phyloP scores from a whole-genome alignment of 1,140 invertebrate genomes.

The Drosophila elegans region DNA sequence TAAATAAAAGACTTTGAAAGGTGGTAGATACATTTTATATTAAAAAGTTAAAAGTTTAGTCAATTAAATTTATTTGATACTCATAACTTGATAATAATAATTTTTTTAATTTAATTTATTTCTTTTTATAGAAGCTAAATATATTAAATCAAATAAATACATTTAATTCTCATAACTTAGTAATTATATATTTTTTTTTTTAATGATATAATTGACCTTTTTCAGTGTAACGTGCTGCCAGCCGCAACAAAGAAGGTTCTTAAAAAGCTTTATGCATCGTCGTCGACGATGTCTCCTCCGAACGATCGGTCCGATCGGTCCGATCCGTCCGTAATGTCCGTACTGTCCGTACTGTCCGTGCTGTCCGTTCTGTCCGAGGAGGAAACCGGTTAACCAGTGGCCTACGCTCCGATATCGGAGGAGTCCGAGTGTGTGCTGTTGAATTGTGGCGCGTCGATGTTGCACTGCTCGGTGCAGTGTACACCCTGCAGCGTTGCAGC shows the following conservation, averaged over 20 bases:
- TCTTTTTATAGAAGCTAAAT: too few relatives aligned
- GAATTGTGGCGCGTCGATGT: conserved; percentile 67
- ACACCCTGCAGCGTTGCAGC: conserved; percentile 82
- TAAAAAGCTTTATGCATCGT: conserved; percentile 76
- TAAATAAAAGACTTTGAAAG: too few relatives aligned
- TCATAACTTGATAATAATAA: too few relatives aligned
- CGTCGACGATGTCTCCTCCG: conserved; percentile 46
- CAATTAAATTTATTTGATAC: too few relatives aligned
- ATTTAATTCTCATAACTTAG: too few relatives aligned
- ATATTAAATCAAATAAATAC: too few relatives aligned
- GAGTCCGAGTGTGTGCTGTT: conserved; percentile 48
- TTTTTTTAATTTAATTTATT: too few relatives aligned
- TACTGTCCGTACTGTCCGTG: conserved; percentile 18
- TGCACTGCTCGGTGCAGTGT: conserved; percentile 60
- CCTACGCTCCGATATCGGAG: conserved; percentile 44
- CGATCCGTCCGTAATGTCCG: conserved; percentile 27
- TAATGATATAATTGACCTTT: too few relatives aligned
- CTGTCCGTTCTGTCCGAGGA: conserved; percentile 18
- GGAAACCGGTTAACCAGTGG: conserved; percentile 55
- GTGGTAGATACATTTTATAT: too few relatives aligned
- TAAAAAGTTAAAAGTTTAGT: too few relatives aligned
- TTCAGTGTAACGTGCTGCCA: conserved; percentile 45
- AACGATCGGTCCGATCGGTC: conserved; percentile 13
- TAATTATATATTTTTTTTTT: too few relatives aligned
- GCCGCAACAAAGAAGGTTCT: conserved; percentile 77